These are phyloP conservation scores for Pelobates fuscus DNA, from an alignment of 2,113 vertebrate genomes.

Conservation along the genomic window DNA sequence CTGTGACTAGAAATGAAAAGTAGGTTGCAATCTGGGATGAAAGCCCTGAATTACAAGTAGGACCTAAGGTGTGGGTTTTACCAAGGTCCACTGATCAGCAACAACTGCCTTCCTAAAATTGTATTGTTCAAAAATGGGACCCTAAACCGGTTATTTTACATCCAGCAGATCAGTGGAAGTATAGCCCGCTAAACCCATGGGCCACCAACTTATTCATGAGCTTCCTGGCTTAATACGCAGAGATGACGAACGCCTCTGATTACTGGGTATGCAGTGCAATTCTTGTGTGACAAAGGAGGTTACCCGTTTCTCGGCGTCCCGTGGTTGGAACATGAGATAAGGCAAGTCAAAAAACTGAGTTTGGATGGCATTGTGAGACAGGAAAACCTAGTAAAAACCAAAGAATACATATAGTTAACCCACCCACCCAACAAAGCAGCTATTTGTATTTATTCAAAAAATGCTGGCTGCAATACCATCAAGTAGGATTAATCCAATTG, in stretches of 20 bases:
- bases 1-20: neutral
- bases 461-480: neutral
- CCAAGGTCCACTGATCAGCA: neutral
- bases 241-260: neutral
- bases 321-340: neutral
- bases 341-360: neutral
- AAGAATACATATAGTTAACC: neutral
- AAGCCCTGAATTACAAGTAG: neutral
- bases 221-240: neutral
- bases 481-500: neutral
- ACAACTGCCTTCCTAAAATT: neutral
- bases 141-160: neutral
- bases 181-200: neutral
- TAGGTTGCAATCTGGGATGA: neutral
- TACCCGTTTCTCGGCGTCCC: neutral
- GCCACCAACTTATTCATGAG: neutral
- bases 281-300: neutral
- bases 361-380: neutral
- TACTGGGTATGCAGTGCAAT: neutral
- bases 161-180: neutral
- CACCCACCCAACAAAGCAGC: neutral
- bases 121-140: neutral
- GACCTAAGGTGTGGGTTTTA: neutral
- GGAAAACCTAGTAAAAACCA: neutral
- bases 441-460: neutral